A percentile compares a stretch with the other conserved stretches of the same genome.
Conservation (phyloP, 2,888 invertebrate genomes). For the Hypomecis atomaria region DNA sequence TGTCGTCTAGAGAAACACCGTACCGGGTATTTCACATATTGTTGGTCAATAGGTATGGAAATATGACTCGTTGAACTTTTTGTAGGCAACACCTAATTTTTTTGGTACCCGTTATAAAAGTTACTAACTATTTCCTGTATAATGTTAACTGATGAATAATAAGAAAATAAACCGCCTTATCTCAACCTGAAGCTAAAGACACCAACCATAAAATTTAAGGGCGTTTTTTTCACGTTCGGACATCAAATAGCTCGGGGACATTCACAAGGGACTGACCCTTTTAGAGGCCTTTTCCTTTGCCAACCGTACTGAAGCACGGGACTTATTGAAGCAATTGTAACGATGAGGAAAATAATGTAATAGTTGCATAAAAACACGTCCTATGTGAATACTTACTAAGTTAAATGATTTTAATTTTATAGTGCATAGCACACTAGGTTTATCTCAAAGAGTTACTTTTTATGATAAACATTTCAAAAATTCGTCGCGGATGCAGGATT, state of each 20-base stretch:
- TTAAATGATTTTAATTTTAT: no score
- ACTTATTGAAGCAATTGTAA: conserved; percentile 42
- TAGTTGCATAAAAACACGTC: neutral
- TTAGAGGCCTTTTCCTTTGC: conserved; percentile 35
- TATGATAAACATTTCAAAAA: no score
- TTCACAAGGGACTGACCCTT: conserved; percentile 43
- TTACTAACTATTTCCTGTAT: neutral
- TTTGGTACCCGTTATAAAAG: no score
- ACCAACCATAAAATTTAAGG: conserved; percentile 30
- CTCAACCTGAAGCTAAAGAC: conserved; percentile 18
- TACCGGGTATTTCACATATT: no score
- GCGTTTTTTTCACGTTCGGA: conserved; percentile 23
- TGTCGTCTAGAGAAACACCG: no score
- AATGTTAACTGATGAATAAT: neutral
- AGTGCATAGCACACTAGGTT: no score
- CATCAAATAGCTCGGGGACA: conserved; percentile 42
- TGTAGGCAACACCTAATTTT: no score
- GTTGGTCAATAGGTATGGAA: no score
- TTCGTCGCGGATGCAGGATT: no score
- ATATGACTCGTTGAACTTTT: no score
- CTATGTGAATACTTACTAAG: no score
- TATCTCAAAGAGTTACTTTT: no score
- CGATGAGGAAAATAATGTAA: conserved; percentile 19
- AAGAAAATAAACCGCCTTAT: conserved; percentile 14
- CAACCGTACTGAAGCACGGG: conserved; percentile 40